A percentile compares a stretch with the other conserved stretches of the same genome.
phyloP scores from a whole-genome alignment of 2,797 vertebrate genomes.

The Epinephelus awoara region DNA sequence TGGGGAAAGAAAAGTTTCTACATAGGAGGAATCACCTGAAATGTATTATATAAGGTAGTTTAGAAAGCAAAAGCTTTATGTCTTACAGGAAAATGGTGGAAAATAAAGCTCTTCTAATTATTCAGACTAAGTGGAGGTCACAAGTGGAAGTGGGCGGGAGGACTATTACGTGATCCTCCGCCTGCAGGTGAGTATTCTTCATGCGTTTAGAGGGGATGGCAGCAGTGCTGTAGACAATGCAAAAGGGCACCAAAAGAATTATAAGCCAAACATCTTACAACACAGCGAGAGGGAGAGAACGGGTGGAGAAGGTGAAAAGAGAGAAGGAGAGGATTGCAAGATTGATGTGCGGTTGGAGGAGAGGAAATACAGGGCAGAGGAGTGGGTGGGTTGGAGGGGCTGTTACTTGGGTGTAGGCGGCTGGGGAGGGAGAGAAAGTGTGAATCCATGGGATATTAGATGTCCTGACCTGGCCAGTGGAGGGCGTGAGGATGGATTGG shows the following conservation, averaged over 20 bases:
- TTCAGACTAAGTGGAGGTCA: constrained; percentile 63
- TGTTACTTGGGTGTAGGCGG: constrained; percentile 57
- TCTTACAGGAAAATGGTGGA: not conserved
- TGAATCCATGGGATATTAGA: constrained; percentile 87
- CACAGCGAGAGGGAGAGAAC: constrained; percentile 6
- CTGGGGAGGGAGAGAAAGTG: constrained; percentile 69
- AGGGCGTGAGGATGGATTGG: constrained; percentile 88
- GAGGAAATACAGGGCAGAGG: constrained; percentile 53
- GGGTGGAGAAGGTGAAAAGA: constrained; percentile 52
- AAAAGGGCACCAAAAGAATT: constrained; percentile 55
- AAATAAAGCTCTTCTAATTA: constrained; percentile 45
- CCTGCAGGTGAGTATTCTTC: constrained; percentile 66
- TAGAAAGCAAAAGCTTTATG: constrained; percentile 12
- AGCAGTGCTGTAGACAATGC: constrained; percentile 35
- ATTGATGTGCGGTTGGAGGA: constrained; percentile 63
- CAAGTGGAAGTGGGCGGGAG: constrained; percentile 51
- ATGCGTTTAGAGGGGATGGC: constrained; percentile 54
- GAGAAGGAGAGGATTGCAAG: constrained; percentile 24
- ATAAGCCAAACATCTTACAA: constrained; percentile 36
- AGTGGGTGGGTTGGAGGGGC: constrained; percentile 49
- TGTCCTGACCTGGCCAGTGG: constrained; percentile 85
- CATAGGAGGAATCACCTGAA: no score
- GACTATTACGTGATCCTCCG: constrained; percentile 54
- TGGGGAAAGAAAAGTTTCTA: no score
- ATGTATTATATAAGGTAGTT: not conserved